phyloP scores from a whole-genome alignment of 1,140 invertebrate genomes.

The Medauroidea extradentata region DNA sequence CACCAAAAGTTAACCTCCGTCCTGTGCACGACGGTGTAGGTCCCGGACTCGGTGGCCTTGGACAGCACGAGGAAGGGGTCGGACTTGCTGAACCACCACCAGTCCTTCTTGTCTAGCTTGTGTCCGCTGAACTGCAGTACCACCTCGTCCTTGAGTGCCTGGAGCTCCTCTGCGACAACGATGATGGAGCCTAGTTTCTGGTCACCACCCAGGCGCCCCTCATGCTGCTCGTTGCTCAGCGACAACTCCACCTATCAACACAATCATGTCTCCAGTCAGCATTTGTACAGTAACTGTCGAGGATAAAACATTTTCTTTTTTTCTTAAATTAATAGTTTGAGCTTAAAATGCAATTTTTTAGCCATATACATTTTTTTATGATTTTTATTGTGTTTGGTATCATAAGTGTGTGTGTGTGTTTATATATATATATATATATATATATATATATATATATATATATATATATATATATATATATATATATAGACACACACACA shows the following conservation, averaged over 20 bases:
- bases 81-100: conserved; percentile 36
- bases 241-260: conserved; percentile 36
- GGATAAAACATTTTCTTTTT: no score
- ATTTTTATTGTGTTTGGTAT: no score
- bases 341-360: no score
- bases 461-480: no score
- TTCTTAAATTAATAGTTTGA: no score
- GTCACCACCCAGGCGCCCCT: conserved; percentile 9
- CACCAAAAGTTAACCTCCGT: conserved; percentile 34
- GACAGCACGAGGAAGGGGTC: conserved; percentile 55
- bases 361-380: no score
- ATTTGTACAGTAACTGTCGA: no score
- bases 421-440: no score
- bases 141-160: conserved; percentile 50
- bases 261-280: no score
- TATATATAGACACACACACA: no score
- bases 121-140: conserved; percentile 40
- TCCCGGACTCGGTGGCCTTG: conserved; percentile 45
- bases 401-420: no score
- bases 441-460: no score
- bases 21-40: conserved; percentile 43
- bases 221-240: conserved; percentile 24
- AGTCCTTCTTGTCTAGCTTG: conserved; percentile 46
- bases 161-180: conserved; percentile 52
- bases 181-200: conserved; percentile 39